Percentiles rank a stretch among this genome's conserved stretches.
Conservation (phyloP, 2,113 vertebrate genomes). For the Ciconia maguari region DNA sequence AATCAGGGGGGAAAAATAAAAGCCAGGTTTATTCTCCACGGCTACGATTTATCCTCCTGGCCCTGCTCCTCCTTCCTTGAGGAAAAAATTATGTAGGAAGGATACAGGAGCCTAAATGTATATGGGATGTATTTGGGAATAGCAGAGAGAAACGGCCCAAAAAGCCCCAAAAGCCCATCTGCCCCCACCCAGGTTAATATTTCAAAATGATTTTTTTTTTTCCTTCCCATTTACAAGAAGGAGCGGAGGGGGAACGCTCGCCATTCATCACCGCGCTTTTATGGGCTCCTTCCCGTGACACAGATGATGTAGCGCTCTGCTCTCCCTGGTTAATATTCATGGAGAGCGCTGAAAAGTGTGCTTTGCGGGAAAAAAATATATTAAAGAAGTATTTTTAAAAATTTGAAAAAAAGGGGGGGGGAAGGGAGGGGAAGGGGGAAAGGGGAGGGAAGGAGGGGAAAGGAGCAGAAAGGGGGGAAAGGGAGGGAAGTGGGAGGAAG, state of each 20-base stretch:
- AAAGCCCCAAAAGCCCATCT: neutral
- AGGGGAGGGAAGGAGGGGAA: no score
- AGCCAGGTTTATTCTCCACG: conserved; percentile 7
- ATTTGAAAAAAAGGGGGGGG: rapidly evolving
- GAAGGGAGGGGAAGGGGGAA: no score
- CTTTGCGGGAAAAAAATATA: neutral
- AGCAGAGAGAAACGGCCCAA: neutral
- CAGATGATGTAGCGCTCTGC: neutral
- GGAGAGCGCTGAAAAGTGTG: neutral
- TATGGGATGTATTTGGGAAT: neutral
- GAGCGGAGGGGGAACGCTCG: neutral
- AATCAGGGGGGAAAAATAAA: conserved; percentile 11
- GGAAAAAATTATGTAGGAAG: neutral
- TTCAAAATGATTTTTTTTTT: neutral
- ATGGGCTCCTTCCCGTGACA: neutral
- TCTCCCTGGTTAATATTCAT: conserved; percentile 7
- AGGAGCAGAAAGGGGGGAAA: no score
- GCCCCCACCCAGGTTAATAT: neutral
- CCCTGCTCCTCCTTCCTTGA: neutral
- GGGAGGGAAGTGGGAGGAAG: neutral
- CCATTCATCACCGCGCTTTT: neutral
- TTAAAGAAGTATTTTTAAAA: neutral
- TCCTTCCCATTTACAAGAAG: neutral
- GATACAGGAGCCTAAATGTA: neutral
- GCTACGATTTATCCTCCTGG: neutral